phyloP scores from a whole-genome alignment of 2,113 vertebrate species.

The Marmota flaviventris region DNA sequence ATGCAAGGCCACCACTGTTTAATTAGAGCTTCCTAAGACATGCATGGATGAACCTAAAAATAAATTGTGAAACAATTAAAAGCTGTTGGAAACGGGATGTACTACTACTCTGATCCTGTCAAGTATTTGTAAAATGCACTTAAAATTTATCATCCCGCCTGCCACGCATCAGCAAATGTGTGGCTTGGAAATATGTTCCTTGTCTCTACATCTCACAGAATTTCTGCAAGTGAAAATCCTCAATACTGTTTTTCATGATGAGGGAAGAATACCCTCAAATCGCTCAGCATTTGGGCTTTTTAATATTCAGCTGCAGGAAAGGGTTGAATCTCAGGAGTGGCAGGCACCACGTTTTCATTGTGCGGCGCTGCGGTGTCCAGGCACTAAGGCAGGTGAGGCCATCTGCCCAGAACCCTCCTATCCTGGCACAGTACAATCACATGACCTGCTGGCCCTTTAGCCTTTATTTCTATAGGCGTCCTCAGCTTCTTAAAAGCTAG shows the following conservation, averaged over 20 bases:
- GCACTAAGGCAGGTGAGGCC: not conserved
- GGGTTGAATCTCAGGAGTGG: not conserved
- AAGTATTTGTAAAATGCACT: not conserved
- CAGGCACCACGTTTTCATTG: not conserved
- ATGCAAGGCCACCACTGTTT: not conserved
- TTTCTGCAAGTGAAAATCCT: slow-evolving; percentile 17
- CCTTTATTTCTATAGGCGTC: not conserved
- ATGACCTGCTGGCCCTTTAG: not conserved
- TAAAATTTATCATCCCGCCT: slow-evolving; percentile 14
- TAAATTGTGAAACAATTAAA: not conserved
- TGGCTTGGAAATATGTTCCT: slow-evolving; percentile 21
- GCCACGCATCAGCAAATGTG: not conserved
- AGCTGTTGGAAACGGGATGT: not conserved
- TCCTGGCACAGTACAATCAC: not conserved
- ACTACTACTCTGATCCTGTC: not conserved
- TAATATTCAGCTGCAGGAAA: not conserved
- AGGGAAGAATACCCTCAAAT: slow-evolving; percentile 32
- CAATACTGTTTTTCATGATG: not conserved
- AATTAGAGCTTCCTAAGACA: not conserved
- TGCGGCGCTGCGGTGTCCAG: not conserved
- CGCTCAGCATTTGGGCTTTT: not conserved
- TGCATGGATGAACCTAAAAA: not conserved
- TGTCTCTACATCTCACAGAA: not conserved
- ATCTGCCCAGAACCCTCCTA: not conserved
- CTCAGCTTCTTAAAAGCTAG: not conserved